phyloP scores from a whole-genome alignment of 2,113 vertebrate genomes.

The Urocolius indicus region DNA sequence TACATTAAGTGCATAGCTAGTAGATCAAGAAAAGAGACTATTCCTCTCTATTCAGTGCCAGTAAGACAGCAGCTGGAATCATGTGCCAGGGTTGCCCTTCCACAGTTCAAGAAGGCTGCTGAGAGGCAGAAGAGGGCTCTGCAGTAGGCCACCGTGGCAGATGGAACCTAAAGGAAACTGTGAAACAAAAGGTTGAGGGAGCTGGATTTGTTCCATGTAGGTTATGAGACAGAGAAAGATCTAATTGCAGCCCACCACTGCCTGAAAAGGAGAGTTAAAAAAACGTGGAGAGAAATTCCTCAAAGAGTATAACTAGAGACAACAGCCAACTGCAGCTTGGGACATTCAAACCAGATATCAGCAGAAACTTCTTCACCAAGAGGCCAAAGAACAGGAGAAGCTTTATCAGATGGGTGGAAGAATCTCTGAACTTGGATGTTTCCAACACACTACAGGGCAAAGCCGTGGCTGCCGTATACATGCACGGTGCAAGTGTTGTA shows the following conservation, averaged over 20 bases:
- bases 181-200: neutral
- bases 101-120: neutral
- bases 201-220: neutral
- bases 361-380: neutral
- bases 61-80: neutral
- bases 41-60: neutral
- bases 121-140: neutral
- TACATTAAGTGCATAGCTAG: neutral
- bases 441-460: neutral
- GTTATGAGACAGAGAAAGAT: neutral
- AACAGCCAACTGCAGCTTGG: neutral
- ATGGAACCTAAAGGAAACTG: neutral
- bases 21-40: neutral
- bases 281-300: neutral
- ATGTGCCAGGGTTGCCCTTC: neutral
- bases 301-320: neutral
- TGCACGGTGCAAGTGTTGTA: neutral
- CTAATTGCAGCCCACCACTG: neutral
- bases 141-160: neutral
- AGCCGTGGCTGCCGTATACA: neutral
- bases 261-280: neutral
- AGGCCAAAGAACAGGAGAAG: neutral
- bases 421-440: neutral
- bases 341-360: neutral
- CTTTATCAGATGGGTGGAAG: neutral